Percentiles rank a stretch among this genome's conserved stretches.
phyloP scores from a whole-genome alignment of 1,140 invertebrate species.

The Phthorimaea operculella region DNA sequence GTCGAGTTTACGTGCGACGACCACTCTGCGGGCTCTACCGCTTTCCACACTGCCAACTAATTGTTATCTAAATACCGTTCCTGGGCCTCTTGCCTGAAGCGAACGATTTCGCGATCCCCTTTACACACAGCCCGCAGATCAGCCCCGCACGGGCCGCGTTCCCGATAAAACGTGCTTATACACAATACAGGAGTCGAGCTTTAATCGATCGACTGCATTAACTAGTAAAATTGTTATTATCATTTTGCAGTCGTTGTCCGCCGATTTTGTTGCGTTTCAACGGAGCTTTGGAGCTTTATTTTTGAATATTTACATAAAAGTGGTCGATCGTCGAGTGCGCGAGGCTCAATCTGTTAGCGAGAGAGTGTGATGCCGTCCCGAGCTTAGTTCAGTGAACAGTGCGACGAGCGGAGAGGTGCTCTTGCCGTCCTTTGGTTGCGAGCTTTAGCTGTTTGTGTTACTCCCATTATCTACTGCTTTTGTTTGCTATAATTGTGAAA shows the following conservation, averaged over 20 bases:
- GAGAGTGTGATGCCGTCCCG: conserved; percentile 51
- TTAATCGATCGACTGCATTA: conserved; percentile 63
- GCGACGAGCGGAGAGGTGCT: conserved; percentile 55
- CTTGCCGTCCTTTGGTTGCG: conserved; percentile 50
- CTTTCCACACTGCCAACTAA: conserved; percentile 59
- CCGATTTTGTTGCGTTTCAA: conserved; percentile 50
- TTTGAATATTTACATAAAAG: conserved; percentile 31
- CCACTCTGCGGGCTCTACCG: conserved; percentile 57
- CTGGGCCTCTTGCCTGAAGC: conserved; percentile 43
- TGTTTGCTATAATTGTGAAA: conserved; percentile 57
- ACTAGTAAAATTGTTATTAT: conserved; percentile 59
- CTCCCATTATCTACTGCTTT: conserved; percentile 42
- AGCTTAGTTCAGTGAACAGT: conserved; percentile 63
- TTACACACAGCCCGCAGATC: not conserved
- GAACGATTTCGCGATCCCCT: conserved; percentile 38
- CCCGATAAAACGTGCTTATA: conserved; percentile 31
- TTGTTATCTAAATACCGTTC: conserved; percentile 56
- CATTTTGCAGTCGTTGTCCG: conserved; percentile 46
- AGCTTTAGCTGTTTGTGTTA: conserved; percentile 49
- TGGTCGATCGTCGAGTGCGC: conserved; percentile 32
- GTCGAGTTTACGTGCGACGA: conserved; percentile 49
- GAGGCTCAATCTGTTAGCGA: conserved; percentile 29
- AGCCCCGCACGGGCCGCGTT: conserved; percentile 1
- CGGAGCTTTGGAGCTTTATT: conserved; percentile 30
- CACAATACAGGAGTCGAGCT: conserved; percentile 41